Evolutionary conservation across 1,140 invertebrate genomes (phyloP), one percentile per base, ranked within the genome.

Genomic region (Pseudomyrmex cubaensis): DNA sequence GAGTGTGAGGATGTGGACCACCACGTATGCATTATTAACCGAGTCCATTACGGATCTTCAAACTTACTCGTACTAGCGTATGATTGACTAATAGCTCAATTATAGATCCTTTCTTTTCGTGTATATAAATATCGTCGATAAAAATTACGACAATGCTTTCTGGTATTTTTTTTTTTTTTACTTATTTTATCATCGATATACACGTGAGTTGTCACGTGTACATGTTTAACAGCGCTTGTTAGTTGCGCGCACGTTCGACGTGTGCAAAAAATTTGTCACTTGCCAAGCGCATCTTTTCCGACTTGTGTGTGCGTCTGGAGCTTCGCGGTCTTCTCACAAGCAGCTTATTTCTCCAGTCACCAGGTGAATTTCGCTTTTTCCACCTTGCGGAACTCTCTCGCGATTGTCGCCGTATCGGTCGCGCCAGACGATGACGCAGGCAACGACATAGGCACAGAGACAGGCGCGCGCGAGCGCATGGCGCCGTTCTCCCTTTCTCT

Each of bases 21-120:
- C n/a, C 22, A 44, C 17, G 35, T 15, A n/a, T 70, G 64, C 64
- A 70, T 57, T 57, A 78, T 78, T 78, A 70, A 78, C 8, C 20
- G 44, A 59, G 76, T 57, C 64, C 76, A 48, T 70, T 70, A 70
- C 64, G 46, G 44, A 57, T 78, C 52, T 78, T 57, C 25, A 54
- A 76, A 76, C 64, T 75, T 44, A 52, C 46, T 48, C 64, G 63
- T 54, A 52, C 46, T 48, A 66, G n/a, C 46, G 61, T 20, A 48
- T 35, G 52, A 66, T 76, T 59, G 59, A 76, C 61, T 17, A 22
- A 52, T 66, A 54, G n/a, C 1, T 17, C 48, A 66, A 64, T 76
- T 75, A 7, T 75, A 64, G 22, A 15, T 35, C 2, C 4, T 0
- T 35, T 7, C 35, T 35, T 35, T 7, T 35, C 5, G 35, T 35